Evolutionary conservation across 2,888 invertebrate genomes (phyloP).

Genomic region (Lepidochrysops patricia): DNA sequence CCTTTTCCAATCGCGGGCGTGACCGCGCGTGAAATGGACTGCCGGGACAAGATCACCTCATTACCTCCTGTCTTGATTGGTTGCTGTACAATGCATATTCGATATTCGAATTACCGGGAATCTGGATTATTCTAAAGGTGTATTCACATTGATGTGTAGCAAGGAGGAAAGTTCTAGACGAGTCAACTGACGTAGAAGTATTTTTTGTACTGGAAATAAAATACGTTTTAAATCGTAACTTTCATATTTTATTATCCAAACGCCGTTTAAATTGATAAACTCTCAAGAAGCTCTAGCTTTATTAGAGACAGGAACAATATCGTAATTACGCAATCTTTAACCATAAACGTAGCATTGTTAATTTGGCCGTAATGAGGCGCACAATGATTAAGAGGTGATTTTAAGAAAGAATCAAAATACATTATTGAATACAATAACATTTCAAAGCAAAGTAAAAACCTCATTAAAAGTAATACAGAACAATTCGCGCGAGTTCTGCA

Average conservation of each 20-base stretch:
- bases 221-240: no score
- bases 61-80: conserved; percentile 13
- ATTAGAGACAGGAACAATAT: no score
- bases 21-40: conserved; percentile 40
- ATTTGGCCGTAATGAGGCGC: no score
- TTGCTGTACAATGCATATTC: no score
- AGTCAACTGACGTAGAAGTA: not conserved
- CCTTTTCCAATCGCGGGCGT: conserved; percentile 24
- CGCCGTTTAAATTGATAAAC: no score
- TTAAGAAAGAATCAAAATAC: not conserved
- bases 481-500: conserved; percentile 11
- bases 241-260: no score
- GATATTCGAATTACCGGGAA: not conserved
- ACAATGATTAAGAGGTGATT: not conserved
- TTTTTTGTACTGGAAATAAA: no score
- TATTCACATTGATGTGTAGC: not conserved
- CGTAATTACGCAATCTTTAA: no score
- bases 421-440: not conserved
- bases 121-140: not conserved
- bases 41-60: conserved; percentile 13
- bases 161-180: not conserved
- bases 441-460: not conserved
- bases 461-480: conserved; percentile 13
- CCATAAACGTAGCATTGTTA: no score
- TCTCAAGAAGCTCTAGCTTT: no score